A percentile compares a stretch with the other conserved stretches of the same genome.
Conservation (phyloP, 2,888 invertebrate species). For the Drosophila mettleri region DNA sequence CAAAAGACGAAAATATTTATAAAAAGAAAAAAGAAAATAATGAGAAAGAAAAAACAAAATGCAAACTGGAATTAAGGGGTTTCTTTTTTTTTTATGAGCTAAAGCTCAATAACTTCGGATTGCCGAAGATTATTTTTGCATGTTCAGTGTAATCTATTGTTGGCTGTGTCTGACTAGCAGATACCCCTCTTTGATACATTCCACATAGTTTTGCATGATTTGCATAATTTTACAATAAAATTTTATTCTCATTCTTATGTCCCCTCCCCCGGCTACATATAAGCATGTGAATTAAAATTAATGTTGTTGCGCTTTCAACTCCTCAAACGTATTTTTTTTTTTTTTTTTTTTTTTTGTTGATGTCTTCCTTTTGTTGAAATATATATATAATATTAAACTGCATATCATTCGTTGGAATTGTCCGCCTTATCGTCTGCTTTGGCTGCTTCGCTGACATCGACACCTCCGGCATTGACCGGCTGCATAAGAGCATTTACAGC, state of each 20-base stretch:
- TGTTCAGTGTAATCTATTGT: neutral
- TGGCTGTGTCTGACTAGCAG: neutral
- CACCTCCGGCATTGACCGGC: no score
- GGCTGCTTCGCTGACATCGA: neutral
- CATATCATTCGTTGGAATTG: no score
- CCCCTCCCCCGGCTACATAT: neutral
- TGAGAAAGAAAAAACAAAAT: constrained; percentile 4
- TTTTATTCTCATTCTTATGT: neutral
- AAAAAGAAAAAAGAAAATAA: constrained; percentile 12
- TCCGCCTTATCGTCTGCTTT: neutral
- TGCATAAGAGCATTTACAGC: neutral
- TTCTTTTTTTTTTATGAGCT: neutral
- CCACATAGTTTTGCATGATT: neutral
- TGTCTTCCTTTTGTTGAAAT: no score
- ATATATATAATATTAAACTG: no score
- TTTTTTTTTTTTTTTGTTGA: neutral
- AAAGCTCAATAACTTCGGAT: neutral
- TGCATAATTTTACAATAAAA: neutral
- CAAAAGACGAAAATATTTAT: constrained; percentile 9
- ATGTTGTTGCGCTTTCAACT: neutral
- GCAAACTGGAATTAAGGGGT: constrained; percentile 23
- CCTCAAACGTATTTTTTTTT: neutral
- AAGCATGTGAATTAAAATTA: neutral
- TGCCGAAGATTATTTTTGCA: constrained; percentile 1
- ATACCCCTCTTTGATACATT: neutral